Base-by-base conservation (phyloP, 2,888 invertebrate species). In the Melanchra persicariae region DNA sequence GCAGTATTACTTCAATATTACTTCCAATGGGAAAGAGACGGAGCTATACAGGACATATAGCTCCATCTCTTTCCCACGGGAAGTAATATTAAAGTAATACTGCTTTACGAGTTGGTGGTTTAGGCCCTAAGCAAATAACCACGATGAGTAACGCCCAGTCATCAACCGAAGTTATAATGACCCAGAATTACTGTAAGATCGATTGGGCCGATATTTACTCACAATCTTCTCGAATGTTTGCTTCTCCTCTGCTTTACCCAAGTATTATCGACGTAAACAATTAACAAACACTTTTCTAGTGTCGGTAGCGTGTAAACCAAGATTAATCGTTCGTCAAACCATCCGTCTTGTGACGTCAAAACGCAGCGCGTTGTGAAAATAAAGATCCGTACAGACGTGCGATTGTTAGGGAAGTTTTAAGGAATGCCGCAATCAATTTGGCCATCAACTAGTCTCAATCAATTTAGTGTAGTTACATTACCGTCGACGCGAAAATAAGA, bases 301-400 rank as follows among this genome's bases (percentile, higher is more conserved):
- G 73, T 70, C 71, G 64, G 55, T 47, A 55, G 61, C 67, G 81
- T 81, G 86, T 81, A 79, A 83, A 86, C 82, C 65, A 86, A 88
- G 88, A 87, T 87, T 84, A 83, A 87, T 87, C 77, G 82, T 70
- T 80, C 74, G 74, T 80, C 78, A 79, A 82, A 77, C 75, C 81
- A 87, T 88, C 77, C 76, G 77, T 86, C 87, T 88, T 87, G 69
- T 71, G 79, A 67, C 77, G 85, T 75, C 79, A 83, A 77, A 82
- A 78, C 78, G 67, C 70, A 57, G 55, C 49, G 58, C 40, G 51
- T 59, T 45, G 61, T 49, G n/a, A 49, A 61, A 74, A 69, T 66
- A 57, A 63, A 51, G 22, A 24, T n/a, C 4, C 10, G 0, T 68
- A 0, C 55, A 68, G 40, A 49, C 52, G 6, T 43, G 57, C 67